phyloP scores from a whole-genome alignment of 2,888 invertebrate genomes.

The Diaphora mendica region DNA sequence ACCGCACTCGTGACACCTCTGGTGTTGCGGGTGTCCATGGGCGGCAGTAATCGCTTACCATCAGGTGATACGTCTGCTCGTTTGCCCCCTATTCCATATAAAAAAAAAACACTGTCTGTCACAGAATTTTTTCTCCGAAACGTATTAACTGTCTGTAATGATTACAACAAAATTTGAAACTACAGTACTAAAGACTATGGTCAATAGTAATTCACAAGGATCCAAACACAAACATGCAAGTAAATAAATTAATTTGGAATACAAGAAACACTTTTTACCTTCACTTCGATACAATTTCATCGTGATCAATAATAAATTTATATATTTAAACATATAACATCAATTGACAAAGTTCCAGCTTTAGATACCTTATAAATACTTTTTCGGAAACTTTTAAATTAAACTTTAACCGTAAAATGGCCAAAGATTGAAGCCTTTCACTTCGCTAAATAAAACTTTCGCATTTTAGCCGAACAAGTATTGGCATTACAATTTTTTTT shows the following conservation, averaged over 20 bases:
- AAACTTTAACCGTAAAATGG: background rate
- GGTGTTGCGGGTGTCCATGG: too few relatives aligned
- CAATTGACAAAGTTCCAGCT: background rate
- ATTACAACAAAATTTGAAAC: too few relatives aligned
- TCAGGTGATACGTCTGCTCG: too few relatives aligned
- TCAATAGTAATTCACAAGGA: too few relatives aligned
- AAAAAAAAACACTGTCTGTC: too few relatives aligned
- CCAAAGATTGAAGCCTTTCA: background rate
- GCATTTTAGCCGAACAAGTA: background rate
- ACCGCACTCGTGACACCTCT: too few relatives aligned
- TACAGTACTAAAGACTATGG: too few relatives aligned
- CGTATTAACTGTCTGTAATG: background rate
- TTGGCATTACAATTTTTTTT: background rate
- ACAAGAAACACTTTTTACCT: background rate
- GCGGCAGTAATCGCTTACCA: too few relatives aligned
- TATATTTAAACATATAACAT: background rate
- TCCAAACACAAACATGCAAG: background rate
- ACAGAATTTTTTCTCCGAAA: background rate
- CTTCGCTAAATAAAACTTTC: background rate
- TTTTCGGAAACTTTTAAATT: background rate
- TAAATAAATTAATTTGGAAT: background rate
- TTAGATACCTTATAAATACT: background rate
- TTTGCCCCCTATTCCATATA: too few relatives aligned
- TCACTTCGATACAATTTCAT: background rate
- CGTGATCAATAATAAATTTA: background rate